Evolutionary conservation across 2,113 vertebrate species (phyloP).

Genomic region (Melanostigma gelatinosum): DNA sequence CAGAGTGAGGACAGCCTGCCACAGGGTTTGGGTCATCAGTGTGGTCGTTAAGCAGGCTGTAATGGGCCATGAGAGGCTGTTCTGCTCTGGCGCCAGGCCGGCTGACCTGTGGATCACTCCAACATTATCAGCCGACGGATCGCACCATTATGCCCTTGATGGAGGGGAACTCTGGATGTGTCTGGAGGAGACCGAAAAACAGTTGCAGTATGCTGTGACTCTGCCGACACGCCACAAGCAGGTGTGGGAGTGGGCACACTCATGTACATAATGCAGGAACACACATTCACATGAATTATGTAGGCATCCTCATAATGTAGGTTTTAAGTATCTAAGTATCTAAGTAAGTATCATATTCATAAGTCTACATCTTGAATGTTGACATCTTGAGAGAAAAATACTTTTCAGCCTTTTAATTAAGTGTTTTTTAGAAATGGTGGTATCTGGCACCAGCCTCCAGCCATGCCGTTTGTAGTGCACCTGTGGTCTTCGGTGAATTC

Average conservation of each 20-base stretch:
- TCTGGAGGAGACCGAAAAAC: slow-evolving; percentile 48
- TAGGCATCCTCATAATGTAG: background rate
- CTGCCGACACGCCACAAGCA: slow-evolving; percentile 10
- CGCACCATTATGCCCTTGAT: slow-evolving; percentile 78
- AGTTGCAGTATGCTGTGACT: slow-evolving; percentile 12
- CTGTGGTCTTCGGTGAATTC: slow-evolving; percentile 19
- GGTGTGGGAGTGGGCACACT: slow-evolving; percentile 12
- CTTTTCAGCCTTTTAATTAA: background rate
- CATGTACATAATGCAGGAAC: background rate
- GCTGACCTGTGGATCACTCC: slow-evolving; percentile 70
- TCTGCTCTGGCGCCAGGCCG: slow-evolving; percentile 70
- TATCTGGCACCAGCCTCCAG: background rate
- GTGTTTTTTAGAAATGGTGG: background rate
- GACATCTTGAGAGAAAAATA: background rate
- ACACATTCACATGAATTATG: slow-evolving; percentile 17
- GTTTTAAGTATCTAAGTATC: background rate
- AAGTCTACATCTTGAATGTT: background rate
- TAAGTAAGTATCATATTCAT: slow-evolving; percentile 24
- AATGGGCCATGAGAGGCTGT: slow-evolving; percentile 81
- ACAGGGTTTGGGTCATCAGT: slow-evolving; percentile 73
- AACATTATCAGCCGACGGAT: slow-evolving; percentile 68
- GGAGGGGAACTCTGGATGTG: slow-evolving; percentile 66
- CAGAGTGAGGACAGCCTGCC: slow-evolving; percentile 60
- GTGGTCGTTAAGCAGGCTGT: slow-evolving; percentile 79
- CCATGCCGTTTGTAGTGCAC: background rate